phyloP scores from a whole-genome alignment of 2,888 invertebrate species.

The Tromatobia lineatoria region DNA sequence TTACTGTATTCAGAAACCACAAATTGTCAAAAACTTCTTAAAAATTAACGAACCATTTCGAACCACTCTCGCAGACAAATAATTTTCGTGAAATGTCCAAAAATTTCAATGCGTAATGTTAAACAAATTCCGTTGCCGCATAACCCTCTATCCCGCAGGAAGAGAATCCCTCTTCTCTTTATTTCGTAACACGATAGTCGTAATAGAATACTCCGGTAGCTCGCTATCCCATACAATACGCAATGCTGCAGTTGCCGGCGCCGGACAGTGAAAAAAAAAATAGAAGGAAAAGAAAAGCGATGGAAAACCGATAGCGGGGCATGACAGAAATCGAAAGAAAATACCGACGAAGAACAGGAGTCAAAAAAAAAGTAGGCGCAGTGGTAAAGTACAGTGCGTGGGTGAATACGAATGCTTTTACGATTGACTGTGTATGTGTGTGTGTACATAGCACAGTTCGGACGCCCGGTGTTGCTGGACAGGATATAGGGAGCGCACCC shows the following conservation, averaged over 20 bases:
- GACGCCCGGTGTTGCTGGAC: conserved; percentile 47
- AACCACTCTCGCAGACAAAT: too few relatives aligned
- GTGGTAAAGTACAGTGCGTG: conserved; percentile 51
- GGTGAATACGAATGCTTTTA: conserved; percentile 43
- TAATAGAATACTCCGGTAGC: conserved; percentile 67
- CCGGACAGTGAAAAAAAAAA: conserved; percentile 42
- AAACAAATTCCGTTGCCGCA: conserved; percentile 8
- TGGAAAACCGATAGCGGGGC: conserved; percentile 56
- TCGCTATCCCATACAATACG: conserved; percentile 41
- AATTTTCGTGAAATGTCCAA: too few relatives aligned
- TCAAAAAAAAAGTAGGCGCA: conserved; percentile 38
- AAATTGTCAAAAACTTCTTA: too few relatives aligned
- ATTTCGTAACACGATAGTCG: conserved; percentile 66
- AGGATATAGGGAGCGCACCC: conserved; percentile 34
- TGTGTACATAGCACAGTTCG: conserved; percentile 27
- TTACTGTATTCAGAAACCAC: too few relatives aligned
- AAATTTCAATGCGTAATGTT: background rate
- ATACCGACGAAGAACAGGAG: conserved; percentile 36
- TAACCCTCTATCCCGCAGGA: conserved; percentile 45
- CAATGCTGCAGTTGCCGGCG: conserved; percentile 16
- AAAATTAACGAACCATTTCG: too few relatives aligned
- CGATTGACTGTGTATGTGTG: conserved; percentile 24
- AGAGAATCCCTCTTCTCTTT: conserved; percentile 37
- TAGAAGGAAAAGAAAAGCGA: conserved; percentile 45
- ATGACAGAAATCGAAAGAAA: conserved; percentile 48